Base-by-base conservation (phyloP, 1,140 invertebrate species). In the Ceratosolen solmsi region DNA sequence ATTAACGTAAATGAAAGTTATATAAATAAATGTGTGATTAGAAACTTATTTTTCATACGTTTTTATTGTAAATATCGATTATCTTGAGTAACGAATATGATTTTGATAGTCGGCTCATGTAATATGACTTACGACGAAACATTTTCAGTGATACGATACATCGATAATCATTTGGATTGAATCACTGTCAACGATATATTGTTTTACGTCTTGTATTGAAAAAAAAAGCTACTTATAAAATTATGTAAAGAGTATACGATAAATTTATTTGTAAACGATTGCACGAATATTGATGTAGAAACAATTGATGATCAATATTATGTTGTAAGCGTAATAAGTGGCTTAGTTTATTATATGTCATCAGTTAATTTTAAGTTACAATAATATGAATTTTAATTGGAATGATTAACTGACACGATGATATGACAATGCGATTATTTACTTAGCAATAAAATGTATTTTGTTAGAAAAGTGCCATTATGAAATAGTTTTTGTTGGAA, bases 1-100 rank as follows among this genome's bases (percentile, higher is more conserved):
- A n/a, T n/a, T n/a, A n/a, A n/a, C n/a, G n/a, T n/a, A n/a, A n/a
- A n/a, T n/a, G n/a, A n/a, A n/a, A n/a, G n/a, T n/a, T n/a, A n/a
- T n/a, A n/a, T n/a, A n/a, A n/a, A n/a, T n/a, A n/a, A n/a, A n/a
- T n/a, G n/a, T n/a, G n/a, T n/a, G n/a, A n/a, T n/a, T n/a, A n/a
- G 25, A 58, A 71, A 58, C 27, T 33, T 71, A 71, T 54, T 15
- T 11, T 54, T 54, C 20, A 88, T 84, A 90, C 89, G 77, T 89
- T 85, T 46, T 83, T 85, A 78, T 89, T 86, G 83, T 87, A 89
- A 80, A 90, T 65, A 46, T 90, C 86, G 80, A 90, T 13, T 38
- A 84, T 68, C 38, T 86, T 89, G 4, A 89, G 70, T 58, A 89
- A 74, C 22, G 87, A 84, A 83, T 86, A 85, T 33, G 84, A 84